Base-by-base conservation (phyloP, 2,113 vertebrate genomes). In the Oreochromis spilurus region DNA sequence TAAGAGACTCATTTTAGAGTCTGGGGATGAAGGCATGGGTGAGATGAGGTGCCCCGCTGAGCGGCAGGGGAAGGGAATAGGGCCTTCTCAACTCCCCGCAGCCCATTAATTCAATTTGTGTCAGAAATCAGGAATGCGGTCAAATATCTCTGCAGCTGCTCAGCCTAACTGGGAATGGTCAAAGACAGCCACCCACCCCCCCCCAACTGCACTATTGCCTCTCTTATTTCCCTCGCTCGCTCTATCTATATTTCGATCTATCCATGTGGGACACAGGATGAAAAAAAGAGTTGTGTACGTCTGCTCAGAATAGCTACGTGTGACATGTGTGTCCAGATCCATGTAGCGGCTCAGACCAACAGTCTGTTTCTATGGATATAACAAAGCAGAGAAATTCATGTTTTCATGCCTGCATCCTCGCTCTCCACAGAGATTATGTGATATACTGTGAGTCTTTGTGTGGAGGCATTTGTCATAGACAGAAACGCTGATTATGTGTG, bases 51-150 rank as follows among this genome's bases (percentile, higher is more conserved):
- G 57, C 72, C 92, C 89, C 84, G 50, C 89, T 90, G 90, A 62
- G 91, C 60, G 80, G 60, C 55, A 58, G 65, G 80, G 78, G 81
- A 70, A 86, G 78, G 81, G 75, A 89, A 92, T 48, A 34, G 80
- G 79, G 87, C 83, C 62, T 75, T 90, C 92, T 88, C 88, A 89
- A 82, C 88, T 86, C 86, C 90, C 92, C 82, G 21, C 55, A 83
- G 86, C 91, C 92, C 93, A 95, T 97, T 96, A 95, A 95, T 96
- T 96, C 93, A 96, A 96, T 96, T 96, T 95, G 92, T 96, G 94
- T 97, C 96, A 95, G 95, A 95, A 96, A 96, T 96, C 91, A 94
- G 96, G 95, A 97, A 96, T 96, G 96, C 89, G 94, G 94, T 96
- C 94, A 95, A 95, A 96, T 96, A 95, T 96, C 95, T 92, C 78